These are phyloP conservation scores for Perca fluviatilis DNA, from an alignment of 2,113 vertebrate genomes.

Conservation along the genomic window DNA sequence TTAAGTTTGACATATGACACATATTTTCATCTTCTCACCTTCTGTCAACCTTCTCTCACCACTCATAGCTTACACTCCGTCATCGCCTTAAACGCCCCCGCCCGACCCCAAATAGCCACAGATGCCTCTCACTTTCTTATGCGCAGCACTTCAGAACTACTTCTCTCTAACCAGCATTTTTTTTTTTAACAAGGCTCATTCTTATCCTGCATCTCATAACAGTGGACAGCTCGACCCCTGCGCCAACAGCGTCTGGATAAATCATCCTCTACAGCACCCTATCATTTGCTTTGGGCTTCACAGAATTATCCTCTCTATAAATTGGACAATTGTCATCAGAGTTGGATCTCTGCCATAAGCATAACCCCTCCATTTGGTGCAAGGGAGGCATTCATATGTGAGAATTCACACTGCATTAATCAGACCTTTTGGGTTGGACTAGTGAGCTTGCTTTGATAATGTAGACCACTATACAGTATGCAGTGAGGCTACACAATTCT, in stretches of 20 bases:
- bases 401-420: constrained; percentile 11
- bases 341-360: constrained; percentile 17
- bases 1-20: constrained; percentile 47
- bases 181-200: constrained; percentile 56
- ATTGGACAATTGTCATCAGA: constrained; percentile 41
- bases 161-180: constrained; percentile 27
- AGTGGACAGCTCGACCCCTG: constrained; percentile 54
- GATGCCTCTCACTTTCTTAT: constrained; percentile 38
- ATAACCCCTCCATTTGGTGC: constrained; percentile 18
- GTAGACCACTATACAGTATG: background rate
- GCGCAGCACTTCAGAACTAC: constrained; percentile 19
- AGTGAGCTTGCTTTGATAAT: constrained; percentile 29
- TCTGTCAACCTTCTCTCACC: constrained; percentile 48
- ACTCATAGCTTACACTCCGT: constrained; percentile 16
- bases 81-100: constrained; percentile 34
- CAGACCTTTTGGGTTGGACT: background rate
- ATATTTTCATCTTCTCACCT: constrained; percentile 55
- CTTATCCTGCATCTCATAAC: constrained; percentile 52
- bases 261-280: constrained; percentile 30
- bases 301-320: constrained; percentile 31
- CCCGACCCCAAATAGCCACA: constrained; percentile 25
- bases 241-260: constrained; percentile 38
- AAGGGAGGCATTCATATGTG: constrained; percentile 22
- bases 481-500: constrained; percentile 8
- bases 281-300: constrained; percentile 40